Evolutionary conservation across 1,140 invertebrate genomes (phyloP).

Genomic region (Varroa destructor): DNA sequence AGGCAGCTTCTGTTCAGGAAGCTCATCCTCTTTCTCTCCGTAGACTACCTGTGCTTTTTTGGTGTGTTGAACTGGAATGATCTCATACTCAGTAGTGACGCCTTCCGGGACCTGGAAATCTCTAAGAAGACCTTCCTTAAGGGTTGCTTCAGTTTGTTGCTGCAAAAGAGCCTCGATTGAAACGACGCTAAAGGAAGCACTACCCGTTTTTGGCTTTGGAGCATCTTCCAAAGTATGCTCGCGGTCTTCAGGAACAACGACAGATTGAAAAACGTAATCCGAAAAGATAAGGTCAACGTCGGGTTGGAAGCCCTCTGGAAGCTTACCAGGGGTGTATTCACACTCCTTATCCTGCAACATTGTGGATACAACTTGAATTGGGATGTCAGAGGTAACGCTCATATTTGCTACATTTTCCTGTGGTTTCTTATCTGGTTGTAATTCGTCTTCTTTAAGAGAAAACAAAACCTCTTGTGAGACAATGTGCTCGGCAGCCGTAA

Average conservation of each 20-base stretch:
- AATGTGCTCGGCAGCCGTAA: slow-evolving; percentile 31
- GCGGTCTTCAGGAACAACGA: slow-evolving; percentile 2
- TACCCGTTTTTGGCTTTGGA: slow-evolving; percentile 16
- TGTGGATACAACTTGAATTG: not conserved
- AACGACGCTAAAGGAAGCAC: slow-evolving; percentile 7
- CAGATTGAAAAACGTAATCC: slow-evolving; percentile 12
- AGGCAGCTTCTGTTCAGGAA: slow-evolving; percentile 13
- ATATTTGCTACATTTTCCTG: slow-evolving; percentile 22
- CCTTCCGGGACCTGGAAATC: slow-evolving; percentile 15
- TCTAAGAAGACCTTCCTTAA: slow-evolving; percentile 7
- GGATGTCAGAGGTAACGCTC: slow-evolving; percentile 27
- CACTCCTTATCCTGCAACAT: slow-evolving; percentile 18
- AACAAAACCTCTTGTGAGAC: slow-evolving; percentile 31
- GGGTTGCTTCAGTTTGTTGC: slow-evolving; percentile 17
- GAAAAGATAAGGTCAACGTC: slow-evolving; percentile 12
- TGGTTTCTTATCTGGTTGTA: slow-evolving; percentile 29
- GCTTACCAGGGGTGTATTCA: slow-evolving; percentile 16
- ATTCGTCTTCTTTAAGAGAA: slow-evolving; percentile 27
- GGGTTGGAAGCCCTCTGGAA: slow-evolving; percentile 13
- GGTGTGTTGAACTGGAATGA: slow-evolving; percentile 6
- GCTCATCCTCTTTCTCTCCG: not conserved
- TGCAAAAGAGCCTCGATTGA: slow-evolving; percentile 17
- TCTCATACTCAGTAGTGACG: slow-evolving; percentile 10
- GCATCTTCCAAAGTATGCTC: slow-evolving; percentile 6
- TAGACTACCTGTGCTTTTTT: not conserved